Evolutionary conservation across 2,888 invertebrate species (phyloP).

Genomic region (Erebia palarica): DNA sequence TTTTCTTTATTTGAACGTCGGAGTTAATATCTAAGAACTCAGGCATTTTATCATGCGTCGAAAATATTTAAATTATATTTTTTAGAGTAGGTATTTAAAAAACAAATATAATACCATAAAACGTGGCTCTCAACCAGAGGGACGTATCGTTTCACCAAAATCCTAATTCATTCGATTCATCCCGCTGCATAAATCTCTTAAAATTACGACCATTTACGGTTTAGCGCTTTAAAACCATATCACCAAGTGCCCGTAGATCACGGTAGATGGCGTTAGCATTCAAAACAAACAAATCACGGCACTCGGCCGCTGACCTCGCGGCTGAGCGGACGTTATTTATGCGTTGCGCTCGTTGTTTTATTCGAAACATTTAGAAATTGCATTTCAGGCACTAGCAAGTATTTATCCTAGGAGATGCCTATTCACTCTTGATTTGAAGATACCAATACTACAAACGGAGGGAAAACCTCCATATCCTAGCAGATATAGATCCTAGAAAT

Average conservation of each 20-base stretch:
- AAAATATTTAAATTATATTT: too few species aligned
- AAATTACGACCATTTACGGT: slow-evolving; percentile 22
- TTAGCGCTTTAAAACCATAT: slow-evolving; percentile 37
- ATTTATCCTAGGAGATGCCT: too few species aligned
- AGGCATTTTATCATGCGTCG: too few species aligned
- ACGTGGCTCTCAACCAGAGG: neutral
- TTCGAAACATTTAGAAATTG: slow-evolving; percentile 17
- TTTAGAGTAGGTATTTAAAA: neutral
- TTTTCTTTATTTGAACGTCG: neutral
- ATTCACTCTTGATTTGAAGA: too few species aligned
- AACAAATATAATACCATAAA: neutral
- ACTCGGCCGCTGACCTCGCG: slow-evolving; percentile 50
- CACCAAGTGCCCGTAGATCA: slow-evolving; percentile 58
- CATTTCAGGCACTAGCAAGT: neutral
- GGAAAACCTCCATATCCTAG: too few species aligned
- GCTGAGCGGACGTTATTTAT: slow-evolving; percentile 48
- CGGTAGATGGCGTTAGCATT: slow-evolving; percentile 60
- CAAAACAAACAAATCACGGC: slow-evolving; percentile 64
- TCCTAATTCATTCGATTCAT: slow-evolving; percentile 16
- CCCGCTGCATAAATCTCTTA: slow-evolving; percentile 18
- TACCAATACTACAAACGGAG: too few species aligned
- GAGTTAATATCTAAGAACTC: neutral
- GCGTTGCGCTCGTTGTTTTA: slow-evolving; percentile 47
- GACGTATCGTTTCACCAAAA: neutral
- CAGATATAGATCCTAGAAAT: too few species aligned